Base-by-base conservation (phyloP, 2,113 vertebrate genomes). In the Pterocles gutturalis region DNA sequence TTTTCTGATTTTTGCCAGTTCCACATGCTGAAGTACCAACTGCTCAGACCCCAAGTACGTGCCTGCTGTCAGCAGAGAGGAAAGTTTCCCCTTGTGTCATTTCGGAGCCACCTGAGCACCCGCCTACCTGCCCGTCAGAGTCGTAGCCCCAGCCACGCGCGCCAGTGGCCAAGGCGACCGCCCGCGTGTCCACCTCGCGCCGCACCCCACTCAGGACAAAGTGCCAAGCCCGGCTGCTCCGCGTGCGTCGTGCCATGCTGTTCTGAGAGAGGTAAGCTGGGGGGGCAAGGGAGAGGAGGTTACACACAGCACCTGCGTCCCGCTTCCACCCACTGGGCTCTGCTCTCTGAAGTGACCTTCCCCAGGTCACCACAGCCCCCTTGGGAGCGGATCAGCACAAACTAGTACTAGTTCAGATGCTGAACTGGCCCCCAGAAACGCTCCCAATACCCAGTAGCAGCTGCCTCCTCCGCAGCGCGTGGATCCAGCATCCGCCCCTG, bases 171-270 rank as follows among this genome's bases (percentile, higher is more conserved):
- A 98, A 87, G 67, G 98, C 91, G 13, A 98, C 96, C 0, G 98
- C 97, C 79, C 98, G 91, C 34, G 98, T 88, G 24, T 99, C 99
- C 1, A 95, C 97, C 41, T 99, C 99, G 1, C 98, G 98, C 28
- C 98, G 98, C 43, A 99, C 99, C 4, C 99, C 99, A 0, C 99
- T 99, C 97, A 99, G 98, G 26, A 99, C 99, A 4, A 99, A 99
- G 58, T 98, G 98, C 99, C 99, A 99, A 8, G 99, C 99, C 46
- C 99, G 98, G 96, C 98, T 99, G 97, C 98, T 99, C 75, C 99
- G 98, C 7, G 98, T 98, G 53, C 99, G 98, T 51, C 99, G 98
- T 5, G 99, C 99, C 99, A 99, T 99, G 96, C 87, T 93, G 87
- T 51, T 70, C 64, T 2, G 54, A 1, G 58, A 78, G 22, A 96